A percentile compares a stretch with the other conserved stretches of the same genome.
Evolutionary conservation across 2,888 invertebrate species (phyloP).

Genomic region (Polietes domitor): DNA sequence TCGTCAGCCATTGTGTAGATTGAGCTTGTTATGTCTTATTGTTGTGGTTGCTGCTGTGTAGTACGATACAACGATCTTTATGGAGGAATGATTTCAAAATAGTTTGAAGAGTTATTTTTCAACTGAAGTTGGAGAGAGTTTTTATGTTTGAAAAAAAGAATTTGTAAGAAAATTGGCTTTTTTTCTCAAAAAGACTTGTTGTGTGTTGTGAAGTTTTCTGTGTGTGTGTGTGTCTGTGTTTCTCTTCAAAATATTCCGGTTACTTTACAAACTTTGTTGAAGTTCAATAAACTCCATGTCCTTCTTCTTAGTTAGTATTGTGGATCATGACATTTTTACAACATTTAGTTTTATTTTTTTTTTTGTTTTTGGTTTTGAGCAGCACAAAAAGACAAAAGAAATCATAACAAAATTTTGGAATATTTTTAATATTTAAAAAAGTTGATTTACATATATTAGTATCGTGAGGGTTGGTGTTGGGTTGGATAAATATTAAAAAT

Average conservation of each 20-base stretch:
- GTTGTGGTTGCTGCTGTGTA: not conserved
- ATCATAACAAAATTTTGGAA: constrained; percentile 23
- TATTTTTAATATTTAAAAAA: not conserved
- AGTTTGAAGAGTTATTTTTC: not conserved
- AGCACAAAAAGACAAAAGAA: constrained; percentile 60
- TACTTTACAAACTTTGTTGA: constrained; percentile 56
- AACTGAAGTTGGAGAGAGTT: constrained; percentile 8
- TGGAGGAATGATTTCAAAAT: not conserved
- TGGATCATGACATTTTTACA: constrained; percentile 46
- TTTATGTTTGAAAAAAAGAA: constrained; percentile 23
- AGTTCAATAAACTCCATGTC: constrained; percentile 61
- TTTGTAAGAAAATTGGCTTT: constrained; percentile 24
- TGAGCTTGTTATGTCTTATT: not conserved
- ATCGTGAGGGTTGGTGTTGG: not conserved
- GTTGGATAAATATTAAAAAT: not conserved
- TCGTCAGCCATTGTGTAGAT: constrained; percentile 74
- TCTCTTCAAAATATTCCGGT: not conserved
- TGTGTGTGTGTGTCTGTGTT: constrained; percentile 11
- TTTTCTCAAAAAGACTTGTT: constrained; percentile 10
- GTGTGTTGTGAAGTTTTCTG: constrained; percentile 30
- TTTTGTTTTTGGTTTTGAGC: constrained; percentile 41
- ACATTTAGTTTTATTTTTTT: constrained; percentile 50
- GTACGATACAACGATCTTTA: not conserved
- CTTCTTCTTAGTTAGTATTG: constrained; percentile 60
- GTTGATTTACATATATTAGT: not conserved